Percentiles rank a stretch among this genome's conserved stretches.
Evolutionary conservation across 64 coral and sea anemone species (phyloP).

Genomic region (Pocillopora verrucosa): DNA sequence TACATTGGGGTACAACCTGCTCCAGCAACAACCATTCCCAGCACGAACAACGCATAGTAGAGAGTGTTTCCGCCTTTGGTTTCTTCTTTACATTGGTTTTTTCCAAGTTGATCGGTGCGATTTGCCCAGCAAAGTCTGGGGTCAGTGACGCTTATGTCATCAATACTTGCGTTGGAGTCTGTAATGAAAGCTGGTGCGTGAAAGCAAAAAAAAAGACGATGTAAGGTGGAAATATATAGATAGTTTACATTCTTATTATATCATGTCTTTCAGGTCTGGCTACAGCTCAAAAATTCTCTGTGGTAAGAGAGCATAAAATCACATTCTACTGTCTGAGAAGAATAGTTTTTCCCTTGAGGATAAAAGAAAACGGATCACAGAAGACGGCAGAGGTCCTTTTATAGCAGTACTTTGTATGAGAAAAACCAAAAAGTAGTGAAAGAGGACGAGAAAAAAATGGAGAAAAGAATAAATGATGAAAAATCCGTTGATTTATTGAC

Average conservation of each 20-base stretch:
- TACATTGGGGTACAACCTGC: constrained; percentile 57
- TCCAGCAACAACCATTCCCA: constrained; percentile 71
- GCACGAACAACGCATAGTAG: constrained; percentile 52
- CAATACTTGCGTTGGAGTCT: not conserved
- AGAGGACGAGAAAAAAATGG: no score
- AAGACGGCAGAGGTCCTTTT: no score
- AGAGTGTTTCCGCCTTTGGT: not conserved
- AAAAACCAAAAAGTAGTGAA: no score
- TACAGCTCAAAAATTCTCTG: no score
- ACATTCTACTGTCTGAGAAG: no score
- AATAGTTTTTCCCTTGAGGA: no score
- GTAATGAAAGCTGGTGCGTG: not conserved
- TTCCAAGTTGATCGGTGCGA: not conserved
- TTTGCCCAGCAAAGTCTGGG: not conserved
- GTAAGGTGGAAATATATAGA: no score
- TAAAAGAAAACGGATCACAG: no score
- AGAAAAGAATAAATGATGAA: not conserved
- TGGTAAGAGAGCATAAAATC: no score
- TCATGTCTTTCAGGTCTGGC: no score
- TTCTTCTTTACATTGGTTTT: not conserved
- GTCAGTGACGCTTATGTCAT: not conserved
- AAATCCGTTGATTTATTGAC: not conserved
- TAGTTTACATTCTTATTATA: no score
- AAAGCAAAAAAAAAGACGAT: not conserved
- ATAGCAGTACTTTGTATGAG: no score